These are phyloP conservation scores for Heliothis virescens DNA, from an alignment of 1,140 invertebrate genomes.

Conservation along the genomic window DNA sequence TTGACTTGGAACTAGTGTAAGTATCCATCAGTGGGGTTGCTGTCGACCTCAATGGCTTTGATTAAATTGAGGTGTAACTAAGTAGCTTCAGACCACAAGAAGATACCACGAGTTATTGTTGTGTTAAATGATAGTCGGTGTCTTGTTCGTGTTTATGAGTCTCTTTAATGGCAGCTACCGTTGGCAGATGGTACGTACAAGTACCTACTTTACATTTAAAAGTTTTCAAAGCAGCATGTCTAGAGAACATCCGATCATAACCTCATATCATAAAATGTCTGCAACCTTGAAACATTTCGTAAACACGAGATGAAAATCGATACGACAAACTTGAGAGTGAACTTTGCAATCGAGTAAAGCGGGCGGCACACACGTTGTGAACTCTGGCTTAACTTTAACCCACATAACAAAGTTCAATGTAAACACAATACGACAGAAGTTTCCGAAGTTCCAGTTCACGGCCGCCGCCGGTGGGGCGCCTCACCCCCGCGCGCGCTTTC, in stretches of 20 bases:
- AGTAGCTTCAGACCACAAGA: no score
- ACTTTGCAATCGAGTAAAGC: constrained; percentile 82
- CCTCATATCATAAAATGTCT: constrained; percentile 43
- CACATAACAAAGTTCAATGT: constrained; percentile 86
- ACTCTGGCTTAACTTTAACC: constrained; percentile 86
- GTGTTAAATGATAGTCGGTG: no score
- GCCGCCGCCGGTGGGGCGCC: constrained; percentile 66
- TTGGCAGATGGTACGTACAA: background rate
- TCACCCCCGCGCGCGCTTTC: constrained; percentile 7
- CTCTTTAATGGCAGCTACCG: no score
- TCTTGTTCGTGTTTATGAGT: no score
- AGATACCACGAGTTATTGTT: no score
- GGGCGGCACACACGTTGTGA: constrained; percentile 80
- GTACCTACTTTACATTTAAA: background rate
- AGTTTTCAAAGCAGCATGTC: background rate
- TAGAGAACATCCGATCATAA: constrained; percentile 24
- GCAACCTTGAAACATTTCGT: constrained; percentile 84
- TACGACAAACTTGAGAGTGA: constrained; percentile 80
- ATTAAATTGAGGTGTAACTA: no score
- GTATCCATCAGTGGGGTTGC: no score
- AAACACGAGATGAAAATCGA: constrained; percentile 85
- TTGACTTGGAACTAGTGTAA: no score
- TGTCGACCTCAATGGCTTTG: no score
- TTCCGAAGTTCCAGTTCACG: constrained; percentile 83
- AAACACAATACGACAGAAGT: constrained; percentile 85